These are phyloP conservation scores for Tympanuchus pallidicinctus DNA, from an alignment of 2,113 vertebrate genomes.

Conservation along the genomic window DNA sequence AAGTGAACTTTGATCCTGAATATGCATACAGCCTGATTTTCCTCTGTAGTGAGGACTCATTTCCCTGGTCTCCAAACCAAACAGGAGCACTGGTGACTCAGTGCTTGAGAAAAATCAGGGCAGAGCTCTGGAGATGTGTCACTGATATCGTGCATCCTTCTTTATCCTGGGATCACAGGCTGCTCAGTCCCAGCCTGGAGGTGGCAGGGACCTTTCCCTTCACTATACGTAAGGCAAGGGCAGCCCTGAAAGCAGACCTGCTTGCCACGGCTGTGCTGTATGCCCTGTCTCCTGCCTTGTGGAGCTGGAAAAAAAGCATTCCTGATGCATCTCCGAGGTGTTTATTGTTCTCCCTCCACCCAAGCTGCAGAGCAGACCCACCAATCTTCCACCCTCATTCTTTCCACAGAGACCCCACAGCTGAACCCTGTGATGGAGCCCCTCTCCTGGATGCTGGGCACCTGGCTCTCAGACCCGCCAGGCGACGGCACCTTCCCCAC, in stretches of 20 bases:
- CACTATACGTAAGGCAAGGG: background rate
- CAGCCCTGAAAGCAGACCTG: background rate
- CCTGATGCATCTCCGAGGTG: background rate
- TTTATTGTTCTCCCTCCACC: background rate
- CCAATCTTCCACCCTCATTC: background rate
- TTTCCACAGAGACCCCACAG: conserved; percentile 73
- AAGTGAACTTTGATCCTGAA: background rate
- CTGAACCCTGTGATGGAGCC: conserved; percentile 87
- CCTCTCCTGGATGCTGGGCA: conserved; percentile 94
- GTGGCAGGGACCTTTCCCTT: background rate
- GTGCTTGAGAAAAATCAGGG: background rate
- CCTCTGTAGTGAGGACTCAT: background rate
- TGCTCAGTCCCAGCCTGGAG: background rate
- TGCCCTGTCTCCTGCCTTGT: background rate
- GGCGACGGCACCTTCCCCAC: conserved; percentile 87
- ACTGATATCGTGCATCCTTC: background rate
- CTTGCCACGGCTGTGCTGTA: background rate
- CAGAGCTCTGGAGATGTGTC: background rate
- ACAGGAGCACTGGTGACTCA: rapidly evolving
- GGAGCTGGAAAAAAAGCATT: background rate
- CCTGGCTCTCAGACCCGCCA: conserved; percentile 90
- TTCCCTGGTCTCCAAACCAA: background rate
- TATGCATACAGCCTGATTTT: background rate
- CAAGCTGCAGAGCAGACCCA: background rate
- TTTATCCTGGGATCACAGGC: background rate